Conservation (phyloP, 1,140 invertebrate species). For the Pseudomyrmex cubaensis region DNA sequence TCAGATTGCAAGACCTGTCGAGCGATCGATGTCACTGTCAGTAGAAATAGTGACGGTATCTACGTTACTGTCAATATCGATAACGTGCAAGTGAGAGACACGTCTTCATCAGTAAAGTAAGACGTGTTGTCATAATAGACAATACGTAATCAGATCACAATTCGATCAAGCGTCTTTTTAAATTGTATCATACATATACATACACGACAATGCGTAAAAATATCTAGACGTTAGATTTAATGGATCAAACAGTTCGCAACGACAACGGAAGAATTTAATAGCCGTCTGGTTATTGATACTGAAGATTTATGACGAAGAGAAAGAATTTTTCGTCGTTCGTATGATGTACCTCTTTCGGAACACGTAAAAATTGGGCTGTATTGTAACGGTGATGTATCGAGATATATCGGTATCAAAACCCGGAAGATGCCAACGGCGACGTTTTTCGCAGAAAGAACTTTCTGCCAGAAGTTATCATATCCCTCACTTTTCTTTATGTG, state of each 20-base stretch:
- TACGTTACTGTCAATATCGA: conserved; percentile 27
- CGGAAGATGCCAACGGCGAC: conserved; percentile 13
- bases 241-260: conserved; percentile 1
- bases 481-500: conserved; percentile 34
- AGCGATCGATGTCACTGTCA: background rate
- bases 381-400: conserved; percentile 44
- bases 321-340: background rate
- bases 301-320: conserved; percentile 36
- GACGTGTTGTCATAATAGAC: conserved; percentile 3
- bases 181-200: too few species aligned
- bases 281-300: background rate
- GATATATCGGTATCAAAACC: conserved; percentile 16
- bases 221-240: conserved; percentile 16
- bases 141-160: background rate
- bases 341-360: conserved; percentile 24
- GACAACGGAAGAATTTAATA: conserved; percentile 25
- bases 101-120: conserved; percentile 30
- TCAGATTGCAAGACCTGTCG: background rate
- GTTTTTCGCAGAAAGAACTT: conserved; percentile 35
- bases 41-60: conserved; percentile 35
- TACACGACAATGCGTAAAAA: background rate
- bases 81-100: background rate
- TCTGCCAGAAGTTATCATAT: conserved; percentile 17
- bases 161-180: background rate
- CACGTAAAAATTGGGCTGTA: conserved; percentile 44